Evolutionary conservation across 1,140 invertebrate genomes (phyloP), one percentile per base, ranked within the genome.

Genomic region (Eciton burchellii): DNA sequence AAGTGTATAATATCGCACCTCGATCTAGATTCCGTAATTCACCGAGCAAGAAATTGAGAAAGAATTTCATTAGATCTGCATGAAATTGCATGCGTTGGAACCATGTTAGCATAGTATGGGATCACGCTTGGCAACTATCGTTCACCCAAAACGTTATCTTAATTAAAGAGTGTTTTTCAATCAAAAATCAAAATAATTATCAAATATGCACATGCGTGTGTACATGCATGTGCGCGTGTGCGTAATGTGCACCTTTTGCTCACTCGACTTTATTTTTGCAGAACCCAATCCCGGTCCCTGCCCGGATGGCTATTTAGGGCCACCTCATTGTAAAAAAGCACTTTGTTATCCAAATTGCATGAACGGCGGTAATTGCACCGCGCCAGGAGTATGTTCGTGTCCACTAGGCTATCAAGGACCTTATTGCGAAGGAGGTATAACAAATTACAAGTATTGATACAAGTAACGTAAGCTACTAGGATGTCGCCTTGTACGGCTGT

Each of bases 291-390:
- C 97, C 63, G 97, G 98, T 92, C 96, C 97, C 86, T 99, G 98
- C 93, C 96, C 96, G 21, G 97, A 98, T 90, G 98, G 98, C 16
- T 98, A 98, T 90, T 96, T 98, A 95, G 98, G 98, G 9, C 93
- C 93, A 9, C 97, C 97, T 82, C 97, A 98, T 91, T 98, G 98
- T 88, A 95, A 97, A 88, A 97, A 96, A 82, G 97, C 98, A 24
- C 94, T 98, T 4, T 99, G 98, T 90, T 98, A 98, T 94, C 98
- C 98, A 49, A 97, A 97, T 90, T 98, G 98, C 90, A 96, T 98
- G 96, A 98, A 98, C 92, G 97, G 97, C 3, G 98, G 98, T 0
- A 97, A 96, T 89, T 98, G 98, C 91, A 97, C 97, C 35, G 97
- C 97, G 14, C 98, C 98, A 11, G 98, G 97, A 11, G 94, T 97